phyloP scores from a whole-genome alignment of 2,797 vertebrate species.

The Falco novaeseelandiae region DNA sequence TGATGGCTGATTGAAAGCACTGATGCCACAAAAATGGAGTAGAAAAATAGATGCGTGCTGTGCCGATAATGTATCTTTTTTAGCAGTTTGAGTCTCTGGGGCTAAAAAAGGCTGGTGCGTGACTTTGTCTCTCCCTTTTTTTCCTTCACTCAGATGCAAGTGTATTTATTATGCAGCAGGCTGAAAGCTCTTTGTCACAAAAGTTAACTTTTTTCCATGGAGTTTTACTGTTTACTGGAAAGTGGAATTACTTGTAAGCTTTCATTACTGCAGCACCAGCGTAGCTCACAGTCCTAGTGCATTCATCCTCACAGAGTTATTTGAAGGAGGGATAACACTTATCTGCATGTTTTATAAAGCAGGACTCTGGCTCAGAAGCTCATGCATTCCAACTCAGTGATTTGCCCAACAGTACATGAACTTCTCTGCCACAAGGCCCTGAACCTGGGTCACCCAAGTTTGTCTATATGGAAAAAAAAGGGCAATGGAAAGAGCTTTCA shows the following conservation, averaged over 20 bases:
- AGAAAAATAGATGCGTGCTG: slow-evolving; percentile 33
- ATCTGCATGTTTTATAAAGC: not conserved
- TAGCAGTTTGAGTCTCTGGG: slow-evolving; percentile 39
- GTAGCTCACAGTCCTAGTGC: not conserved
- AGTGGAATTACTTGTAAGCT: not conserved
- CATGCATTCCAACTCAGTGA: not conserved
- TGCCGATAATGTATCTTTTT: slow-evolving; percentile 42
- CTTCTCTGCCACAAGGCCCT: not conserved
- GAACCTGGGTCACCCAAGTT: not conserved
- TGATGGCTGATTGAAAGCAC: slow-evolving; percentile 62
- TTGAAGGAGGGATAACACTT: not conserved
- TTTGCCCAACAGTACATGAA: not conserved
- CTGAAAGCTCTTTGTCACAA: not conserved
- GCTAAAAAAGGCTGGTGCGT: not conserved
- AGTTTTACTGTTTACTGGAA: not conserved
- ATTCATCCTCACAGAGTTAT: not conserved
- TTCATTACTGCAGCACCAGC: not conserved
- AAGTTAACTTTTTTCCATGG: not conserved
- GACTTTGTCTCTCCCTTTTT: not conserved
- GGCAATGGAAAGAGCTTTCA: not conserved
- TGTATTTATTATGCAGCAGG: not conserved
- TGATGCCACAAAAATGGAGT: slow-evolving; percentile 49
- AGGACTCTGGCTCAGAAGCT: not conserved
- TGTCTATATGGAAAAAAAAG: not conserved
- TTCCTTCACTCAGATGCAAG: not conserved